phyloP scores from a whole-genome alignment of 2,113 vertebrate genomes.

The Seriola aureovittata region DNA sequence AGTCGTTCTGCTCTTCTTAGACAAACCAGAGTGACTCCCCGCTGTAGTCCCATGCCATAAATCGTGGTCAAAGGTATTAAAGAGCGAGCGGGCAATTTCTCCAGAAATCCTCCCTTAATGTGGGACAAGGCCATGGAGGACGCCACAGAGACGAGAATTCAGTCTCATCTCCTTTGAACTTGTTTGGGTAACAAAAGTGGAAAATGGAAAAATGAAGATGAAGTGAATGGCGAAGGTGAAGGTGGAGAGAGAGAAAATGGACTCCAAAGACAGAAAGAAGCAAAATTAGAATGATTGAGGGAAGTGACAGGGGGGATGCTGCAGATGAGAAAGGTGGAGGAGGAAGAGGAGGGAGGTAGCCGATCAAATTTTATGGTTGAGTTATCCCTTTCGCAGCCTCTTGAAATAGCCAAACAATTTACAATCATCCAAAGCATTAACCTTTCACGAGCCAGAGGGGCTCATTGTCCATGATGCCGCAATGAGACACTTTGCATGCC shows the following conservation, averaged over 20 bases:
- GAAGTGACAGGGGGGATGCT: slow-evolving; percentile 46
- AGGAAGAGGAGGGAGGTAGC: slow-evolving; percentile 37
- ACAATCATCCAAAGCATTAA: slow-evolving; percentile 81
- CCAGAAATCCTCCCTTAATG: slow-evolving; percentile 18
- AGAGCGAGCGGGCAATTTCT: not conserved
- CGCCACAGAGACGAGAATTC: not conserved
- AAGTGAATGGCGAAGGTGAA: not conserved
- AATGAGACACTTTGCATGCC: slow-evolving; percentile 65
- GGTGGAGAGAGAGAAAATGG: slow-evolving; percentile 11
- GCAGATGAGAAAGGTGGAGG: slow-evolving; percentile 37
- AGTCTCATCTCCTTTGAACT: slow-evolving; percentile 35
- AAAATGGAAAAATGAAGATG: slow-evolving; percentile 25
- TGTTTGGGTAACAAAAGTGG: slow-evolving; percentile 20
- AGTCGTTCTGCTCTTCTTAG: slow-evolving; percentile 21
- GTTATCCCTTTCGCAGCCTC: slow-evolving; percentile 68
- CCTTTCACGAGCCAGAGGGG: slow-evolving; percentile 73
- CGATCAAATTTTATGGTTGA: slow-evolving; percentile 79
- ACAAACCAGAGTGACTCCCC: not conserved
- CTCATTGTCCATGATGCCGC: slow-evolving; percentile 64
- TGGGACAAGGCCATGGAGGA: slow-evolving; percentile 2
- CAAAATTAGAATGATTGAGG: slow-evolving; percentile 62
- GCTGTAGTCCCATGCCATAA: slow-evolving; percentile 19
- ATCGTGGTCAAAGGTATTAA: slow-evolving; percentile 13
- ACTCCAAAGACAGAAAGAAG: slow-evolving; percentile 7
- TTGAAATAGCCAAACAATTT: slow-evolving; percentile 81